Evolutionary conservation across 2,797 vertebrate species (phyloP).

Genomic region (Adelosebastes latens): DNA sequence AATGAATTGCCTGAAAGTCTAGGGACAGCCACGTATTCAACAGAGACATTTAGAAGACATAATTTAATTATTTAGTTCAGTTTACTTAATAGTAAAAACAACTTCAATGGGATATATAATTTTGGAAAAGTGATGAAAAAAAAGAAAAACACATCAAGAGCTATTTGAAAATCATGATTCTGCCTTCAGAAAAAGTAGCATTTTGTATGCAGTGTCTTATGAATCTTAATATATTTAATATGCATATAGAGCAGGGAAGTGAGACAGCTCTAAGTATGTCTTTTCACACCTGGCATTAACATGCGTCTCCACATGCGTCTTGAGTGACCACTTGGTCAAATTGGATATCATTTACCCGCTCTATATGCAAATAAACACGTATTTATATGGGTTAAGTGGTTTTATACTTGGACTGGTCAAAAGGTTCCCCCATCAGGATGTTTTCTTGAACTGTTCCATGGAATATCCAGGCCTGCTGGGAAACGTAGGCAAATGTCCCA

Average conservation of each 20-base stretch:
- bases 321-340: too few relatives aligned
- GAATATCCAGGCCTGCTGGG: conserved; percentile 92
- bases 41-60: not conserved
- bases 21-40: not conserved
- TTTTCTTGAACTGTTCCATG: conserved; percentile 87
- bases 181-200: not conserved
- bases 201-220: not conserved
- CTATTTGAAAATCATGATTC: not conserved
- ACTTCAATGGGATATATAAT: not conserved
- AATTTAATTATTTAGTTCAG: not conserved
- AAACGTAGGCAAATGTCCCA: conserved; percentile 86
- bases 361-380: too few relatives aligned
- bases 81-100: not conserved
- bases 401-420: conserved; percentile 82
- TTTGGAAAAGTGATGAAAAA: not conserved
- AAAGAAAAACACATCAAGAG: not conserved
- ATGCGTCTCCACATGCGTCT: too few relatives aligned
- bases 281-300: too few relatives aligned
- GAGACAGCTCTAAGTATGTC: too few relatives aligned
- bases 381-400: not conserved
- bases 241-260: not conserved
- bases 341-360: too few relatives aligned
- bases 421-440: conserved; percentile 86
- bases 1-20: not conserved
- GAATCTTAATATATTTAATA: not conserved